Percentiles rank a stretch among this genome's conserved stretches.
Conservation (phyloP, 53 echinoderm and acorn worm genomes). For the Echinometra lucunter region DNA sequence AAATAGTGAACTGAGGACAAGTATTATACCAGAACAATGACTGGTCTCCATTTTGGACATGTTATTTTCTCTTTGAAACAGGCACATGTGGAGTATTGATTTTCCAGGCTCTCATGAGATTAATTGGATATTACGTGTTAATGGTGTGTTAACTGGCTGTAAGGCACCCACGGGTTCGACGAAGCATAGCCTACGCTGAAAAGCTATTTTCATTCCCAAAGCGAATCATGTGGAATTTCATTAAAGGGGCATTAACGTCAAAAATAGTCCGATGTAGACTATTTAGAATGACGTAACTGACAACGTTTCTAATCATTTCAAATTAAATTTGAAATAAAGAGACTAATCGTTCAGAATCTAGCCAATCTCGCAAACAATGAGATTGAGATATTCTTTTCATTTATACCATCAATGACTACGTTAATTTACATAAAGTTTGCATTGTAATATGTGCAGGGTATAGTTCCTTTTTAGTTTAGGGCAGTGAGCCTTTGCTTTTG, state of each 20-base stretch:
- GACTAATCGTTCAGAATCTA: too few species aligned
- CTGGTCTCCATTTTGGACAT: background rate
- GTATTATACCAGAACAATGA: too few species aligned
- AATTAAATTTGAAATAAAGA: background rate
- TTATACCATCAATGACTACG: too few species aligned
- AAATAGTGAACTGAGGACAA: background rate
- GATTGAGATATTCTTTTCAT: too few species aligned
- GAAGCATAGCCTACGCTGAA: background rate
- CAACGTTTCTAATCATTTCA: background rate
- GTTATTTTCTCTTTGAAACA: too few species aligned
- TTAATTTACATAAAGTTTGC: too few species aligned
- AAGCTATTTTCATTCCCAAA: background rate
- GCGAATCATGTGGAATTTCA: background rate
- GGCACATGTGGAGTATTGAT: background rate
- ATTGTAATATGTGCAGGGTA: too few species aligned
- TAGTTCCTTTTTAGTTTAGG: too few species aligned
- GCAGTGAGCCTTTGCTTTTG: too few species aligned
- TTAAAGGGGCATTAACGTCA: background rate
- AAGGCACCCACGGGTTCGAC: background rate
- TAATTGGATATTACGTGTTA: slow-evolving; percentile 19
- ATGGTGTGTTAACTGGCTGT: background rate
- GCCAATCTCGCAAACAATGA: too few species aligned
- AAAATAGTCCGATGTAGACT: background rate
- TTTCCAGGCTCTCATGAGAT: background rate
- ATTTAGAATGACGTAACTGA: background rate